Conservation (phyloP, 2,888 invertebrate genomes). For the Acrocyrtus sp. region DNA sequence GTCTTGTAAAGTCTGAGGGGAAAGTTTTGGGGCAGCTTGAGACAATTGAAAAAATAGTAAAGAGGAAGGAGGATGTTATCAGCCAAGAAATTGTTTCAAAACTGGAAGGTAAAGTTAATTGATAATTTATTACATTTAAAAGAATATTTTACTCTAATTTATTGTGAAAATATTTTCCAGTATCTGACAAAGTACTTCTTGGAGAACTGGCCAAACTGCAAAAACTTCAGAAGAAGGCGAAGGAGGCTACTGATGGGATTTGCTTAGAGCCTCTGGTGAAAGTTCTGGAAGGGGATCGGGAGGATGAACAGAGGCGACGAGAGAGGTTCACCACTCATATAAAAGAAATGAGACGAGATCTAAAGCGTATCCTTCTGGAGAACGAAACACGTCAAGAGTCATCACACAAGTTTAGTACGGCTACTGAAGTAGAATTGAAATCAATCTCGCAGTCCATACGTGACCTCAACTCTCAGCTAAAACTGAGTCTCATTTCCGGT, state of each 20-base stretch:
- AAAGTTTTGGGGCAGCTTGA: not conserved
- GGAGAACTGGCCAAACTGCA: slow-evolving; percentile 24
- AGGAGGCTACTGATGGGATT: slow-evolving; percentile 49
- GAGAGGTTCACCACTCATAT: slow-evolving; percentile 51
- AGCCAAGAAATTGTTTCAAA: not conserved
- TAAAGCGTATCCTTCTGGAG: slow-evolving; percentile 51
- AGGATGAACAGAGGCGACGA: slow-evolving; percentile 46
- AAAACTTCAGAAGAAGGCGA: slow-evolving; percentile 51
- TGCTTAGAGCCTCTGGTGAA: slow-evolving; percentile 45
- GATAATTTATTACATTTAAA: too few relatives aligned
- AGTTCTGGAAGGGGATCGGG: slow-evolving; percentile 39
- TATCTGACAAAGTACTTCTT: slow-evolving; percentile 45
- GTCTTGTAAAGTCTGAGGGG: not conserved
- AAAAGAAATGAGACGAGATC: slow-evolving; percentile 59
- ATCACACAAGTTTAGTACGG: slow-evolving; percentile 50
- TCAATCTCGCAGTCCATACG: slow-evolving; percentile 54
- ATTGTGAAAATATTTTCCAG: slow-evolving; percentile 37
- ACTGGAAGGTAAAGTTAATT: slow-evolving; percentile 8
- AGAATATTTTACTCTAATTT: not conserved
- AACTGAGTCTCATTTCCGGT: slow-evolving; percentile 32
- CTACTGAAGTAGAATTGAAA: slow-evolving; percentile 56
- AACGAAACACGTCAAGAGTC: slow-evolving; percentile 26
- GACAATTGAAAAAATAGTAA: not conserved
- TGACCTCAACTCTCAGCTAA: slow-evolving; percentile 54
- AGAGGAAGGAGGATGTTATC: not conserved